Evolutionary conservation across 2,888 invertebrate species (phyloP), one percentile per base, ranked within the genome.

Genomic region (Meteorus colon): DNA sequence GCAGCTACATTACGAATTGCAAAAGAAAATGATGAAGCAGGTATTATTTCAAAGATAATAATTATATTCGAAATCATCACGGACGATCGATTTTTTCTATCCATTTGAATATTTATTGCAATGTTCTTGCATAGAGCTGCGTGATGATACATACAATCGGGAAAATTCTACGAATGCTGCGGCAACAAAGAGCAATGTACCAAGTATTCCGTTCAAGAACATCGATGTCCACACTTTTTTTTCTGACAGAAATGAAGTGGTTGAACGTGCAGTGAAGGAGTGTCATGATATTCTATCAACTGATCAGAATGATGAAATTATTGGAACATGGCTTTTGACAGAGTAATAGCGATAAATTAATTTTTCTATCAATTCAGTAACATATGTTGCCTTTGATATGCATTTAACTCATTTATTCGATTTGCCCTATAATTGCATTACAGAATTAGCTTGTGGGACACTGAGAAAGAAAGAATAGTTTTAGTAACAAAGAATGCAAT

Each of bases 391-490:
- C 8, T 12, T 41, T 10, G 41, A 41, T 41, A 12, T 41, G 41
- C 4, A 41, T 41, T 0, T 41, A 0, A 12, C 41, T 41, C 41
- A 31, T 34, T 14, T 10, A 62, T 73, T 5, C 19, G 5, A 59
- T 68, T 62, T 45, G 19, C 14, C 24, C 10, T 48, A 27, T 29
- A 29, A 55, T 19, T 69, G 76, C 27, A 81, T 89, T 92, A 24
- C 88, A 96, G 96, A 88, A 96, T 97, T 84, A 96, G 95, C 83
- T 91, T 96, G 79, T 97, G 96, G 96, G 96, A 96, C 86, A 94
- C 94, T 85, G 96, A 97, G 86, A 94, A 95, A 84, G 97, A 97
- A 89, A 92, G 96, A 69, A 92, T 97, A 55, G 91, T 96, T 2
- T 88, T 96, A 16, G 90, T 97, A 31, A 95, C 95, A 2, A 93